Base-by-base conservation (phyloP, 2,113 vertebrate genomes). In the Melanocharis versteri region DNA sequence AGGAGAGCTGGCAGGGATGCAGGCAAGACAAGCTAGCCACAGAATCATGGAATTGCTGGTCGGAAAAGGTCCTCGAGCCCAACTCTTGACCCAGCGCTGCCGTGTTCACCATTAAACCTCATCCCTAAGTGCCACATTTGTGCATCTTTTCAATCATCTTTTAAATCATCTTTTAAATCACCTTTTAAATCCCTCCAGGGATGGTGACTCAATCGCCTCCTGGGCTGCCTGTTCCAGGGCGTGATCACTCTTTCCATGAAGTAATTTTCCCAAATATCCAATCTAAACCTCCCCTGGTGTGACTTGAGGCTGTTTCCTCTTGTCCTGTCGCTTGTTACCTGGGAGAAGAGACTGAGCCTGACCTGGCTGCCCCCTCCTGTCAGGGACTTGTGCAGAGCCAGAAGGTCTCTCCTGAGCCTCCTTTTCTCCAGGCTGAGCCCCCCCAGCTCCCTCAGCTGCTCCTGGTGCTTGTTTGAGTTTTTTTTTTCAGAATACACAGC, bases 291-390 rank as follows among this genome's bases (percentile, higher is more conserved):
- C 6, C 27, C 31, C 48, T 48, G 79, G 15, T 27, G 18, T 22
- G 27, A 48, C 31, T 9, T 17, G 71, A 70, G 35, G 35, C 40
- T 42, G 12, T 70, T 83, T 62, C 15, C 35, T 42, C 26, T 73
- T 69, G 28, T 47, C 30, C 54, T 47, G 15, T 58, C 0, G 0
- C 35, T 42, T 68, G 9, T 42, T 33, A 31, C 17, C 22, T 35
- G 40, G 22, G 30, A 83, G 40, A 19, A 48, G 35, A 42, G 18
- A 22, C 14, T 4, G 10, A 48, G 22, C 40, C 56, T 22, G 15
- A 24, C 15, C 35, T 37, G 56, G 56, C 22, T 77, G 18, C 9
- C 1, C 2, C 7, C 56, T 69, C 47, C 48, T 37, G 8, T 31
- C 62, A 56, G 56, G n/a, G 35, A 27, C 0, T 37, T 54, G 26